Evolutionary conservation across 2,113 vertebrate genomes (phyloP).

Genomic region (Oryzias javanicus): DNA sequence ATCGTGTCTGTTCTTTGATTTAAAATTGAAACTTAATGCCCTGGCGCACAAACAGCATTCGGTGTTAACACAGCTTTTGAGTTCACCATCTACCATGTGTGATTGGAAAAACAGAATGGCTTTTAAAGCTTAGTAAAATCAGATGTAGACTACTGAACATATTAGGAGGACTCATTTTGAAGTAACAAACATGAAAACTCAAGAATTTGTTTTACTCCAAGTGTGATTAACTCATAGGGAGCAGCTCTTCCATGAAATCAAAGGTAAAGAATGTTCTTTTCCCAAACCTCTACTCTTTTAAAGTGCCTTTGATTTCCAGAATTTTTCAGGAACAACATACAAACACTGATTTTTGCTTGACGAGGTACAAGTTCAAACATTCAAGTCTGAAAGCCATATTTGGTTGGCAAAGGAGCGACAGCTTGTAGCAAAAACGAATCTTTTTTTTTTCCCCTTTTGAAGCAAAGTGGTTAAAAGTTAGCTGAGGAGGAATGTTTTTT

Average conservation of each 20-base stretch:
- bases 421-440: conserved; percentile 19
- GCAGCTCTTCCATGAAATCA: not conserved
- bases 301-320: not conserved
- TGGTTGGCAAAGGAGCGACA: conserved; percentile 23
- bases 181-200: too few species aligned
- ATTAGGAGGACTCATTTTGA: too few species aligned
- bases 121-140: too few species aligned
- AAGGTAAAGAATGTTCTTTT: not conserved
- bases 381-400: conserved; percentile 34
- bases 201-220: too few species aligned
- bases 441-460: conserved; percentile 21
- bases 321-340: conserved; percentile 18
- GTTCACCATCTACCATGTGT: too few species aligned
- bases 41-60: too few species aligned
- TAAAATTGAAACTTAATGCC: too few species aligned
- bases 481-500: conserved; percentile 62
- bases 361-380: conserved; percentile 36
- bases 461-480: conserved; percentile 60
- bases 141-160: too few species aligned
- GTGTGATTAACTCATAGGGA: not conserved
- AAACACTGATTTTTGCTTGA: conserved; percentile 10
- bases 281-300: not conserved
- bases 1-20: too few species aligned
- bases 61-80: too few species aligned
- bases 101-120: too few species aligned